These are phyloP conservation scores for Lerema accius DNA, from an alignment of 1,140 invertebrate species.

Conservation along the genomic window DNA sequence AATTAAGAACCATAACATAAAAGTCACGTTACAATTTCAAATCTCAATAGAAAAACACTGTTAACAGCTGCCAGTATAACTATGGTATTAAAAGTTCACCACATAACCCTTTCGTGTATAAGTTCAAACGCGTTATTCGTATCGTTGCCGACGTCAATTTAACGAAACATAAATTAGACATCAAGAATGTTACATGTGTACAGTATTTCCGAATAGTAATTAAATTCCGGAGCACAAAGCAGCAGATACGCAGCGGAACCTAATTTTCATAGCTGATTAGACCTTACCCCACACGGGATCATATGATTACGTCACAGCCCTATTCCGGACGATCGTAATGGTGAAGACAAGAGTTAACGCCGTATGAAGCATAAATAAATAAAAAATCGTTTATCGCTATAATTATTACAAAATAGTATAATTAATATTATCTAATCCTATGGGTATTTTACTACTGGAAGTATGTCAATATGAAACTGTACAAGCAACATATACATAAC, in stretches of 20 bases:
- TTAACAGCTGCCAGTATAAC: too few relatives aligned
- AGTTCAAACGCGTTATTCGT: constrained; percentile 3
- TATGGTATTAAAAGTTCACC: background rate
- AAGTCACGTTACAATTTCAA: too few relatives aligned
- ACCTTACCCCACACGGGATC: constrained; percentile 75
- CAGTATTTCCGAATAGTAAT: constrained; percentile 78
- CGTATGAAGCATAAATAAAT: too few relatives aligned
- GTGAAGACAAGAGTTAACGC: too few relatives aligned
- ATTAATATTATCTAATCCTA: too few relatives aligned
- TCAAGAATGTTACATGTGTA: constrained; percentile 61
- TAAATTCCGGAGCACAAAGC: constrained; percentile 79
- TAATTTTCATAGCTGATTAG: constrained; percentile 83
- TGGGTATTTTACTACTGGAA: too few relatives aligned
- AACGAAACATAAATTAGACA: constrained; percentile 60
- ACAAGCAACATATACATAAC: too few relatives aligned
- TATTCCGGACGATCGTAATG: constrained; percentile 44
- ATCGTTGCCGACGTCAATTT: constrained; percentile 28
- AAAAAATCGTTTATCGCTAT: too few relatives aligned
- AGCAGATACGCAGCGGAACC: constrained; percentile 76
- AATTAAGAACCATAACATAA: too few relatives aligned
- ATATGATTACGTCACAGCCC: constrained; percentile 61
- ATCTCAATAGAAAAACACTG: too few relatives aligned
- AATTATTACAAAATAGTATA: too few relatives aligned
- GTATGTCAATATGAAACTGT: too few relatives aligned
- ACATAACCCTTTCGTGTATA: background rate